Conservation (phyloP, 35 echinoderm and acorn worm species). For the Lytechinus pictus region DNA sequence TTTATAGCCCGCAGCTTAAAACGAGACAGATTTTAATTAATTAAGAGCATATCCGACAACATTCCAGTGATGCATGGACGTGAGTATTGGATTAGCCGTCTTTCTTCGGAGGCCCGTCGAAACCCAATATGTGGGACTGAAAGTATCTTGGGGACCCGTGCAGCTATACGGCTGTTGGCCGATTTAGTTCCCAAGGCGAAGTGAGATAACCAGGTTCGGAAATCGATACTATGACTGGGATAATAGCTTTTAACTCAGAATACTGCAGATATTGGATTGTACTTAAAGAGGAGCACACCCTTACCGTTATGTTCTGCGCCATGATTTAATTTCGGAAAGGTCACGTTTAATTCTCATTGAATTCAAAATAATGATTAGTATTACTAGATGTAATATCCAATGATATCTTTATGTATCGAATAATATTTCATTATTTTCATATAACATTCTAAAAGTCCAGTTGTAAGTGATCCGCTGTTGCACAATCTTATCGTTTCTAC, state of each 20-base stretch:
- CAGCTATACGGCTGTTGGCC: neutral
- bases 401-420: too few species aligned
- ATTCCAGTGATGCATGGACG: neutral
- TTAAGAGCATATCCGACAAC: neutral
- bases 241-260: neutral
- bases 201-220: neutral
- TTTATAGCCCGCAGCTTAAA: neutral
- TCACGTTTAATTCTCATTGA: neutral
- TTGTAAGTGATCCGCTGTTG: too few species aligned
- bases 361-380: too few species aligned
- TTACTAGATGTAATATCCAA: too few species aligned
- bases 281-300: neutral
- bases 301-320: neutral
- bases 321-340: neutral
- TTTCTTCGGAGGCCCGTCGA: neutral
- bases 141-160: neutral
- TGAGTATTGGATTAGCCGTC: conserved; percentile 2
- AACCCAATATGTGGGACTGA: neutral
- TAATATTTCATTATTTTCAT: too few species aligned
- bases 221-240: conserved; percentile 1
- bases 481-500: too few species aligned
- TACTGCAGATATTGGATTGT: neutral
- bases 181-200: conserved; percentile 10
- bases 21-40: conserved; percentile 20
- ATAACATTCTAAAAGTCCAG: too few species aligned